phyloP scores from a whole-genome alignment of 2,797 vertebrate species.

The Tamandua tetradactyla region DNA sequence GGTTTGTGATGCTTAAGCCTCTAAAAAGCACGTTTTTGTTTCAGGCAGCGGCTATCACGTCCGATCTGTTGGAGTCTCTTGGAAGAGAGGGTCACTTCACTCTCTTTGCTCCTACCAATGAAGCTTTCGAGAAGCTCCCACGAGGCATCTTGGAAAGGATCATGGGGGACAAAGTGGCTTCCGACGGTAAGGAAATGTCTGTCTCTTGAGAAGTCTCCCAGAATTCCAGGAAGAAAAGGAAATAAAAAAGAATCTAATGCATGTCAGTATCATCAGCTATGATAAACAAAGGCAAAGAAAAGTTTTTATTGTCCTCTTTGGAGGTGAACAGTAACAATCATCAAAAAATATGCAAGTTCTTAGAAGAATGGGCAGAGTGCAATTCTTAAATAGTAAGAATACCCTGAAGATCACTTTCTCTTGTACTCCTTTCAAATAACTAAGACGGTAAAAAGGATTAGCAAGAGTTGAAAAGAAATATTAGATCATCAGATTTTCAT shows the following conservation, averaged over 20 bases:
- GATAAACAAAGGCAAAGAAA: background rate
- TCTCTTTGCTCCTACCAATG: conserved; percentile 96
- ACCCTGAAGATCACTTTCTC: background rate
- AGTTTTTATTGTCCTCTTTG: background rate
- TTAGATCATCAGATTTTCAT: background rate
- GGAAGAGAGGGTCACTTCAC: conserved; percentile 94
- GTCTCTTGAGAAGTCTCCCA: background rate
- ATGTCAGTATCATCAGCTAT: background rate
- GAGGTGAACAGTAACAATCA: background rate
- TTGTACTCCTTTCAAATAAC: background rate
- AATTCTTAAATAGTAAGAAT: background rate
- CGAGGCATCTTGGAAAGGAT: conserved; percentile 91
- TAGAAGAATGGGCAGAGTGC: background rate
- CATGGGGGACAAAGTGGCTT: conserved; percentile 90
- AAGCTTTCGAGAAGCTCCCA: conserved; percentile 93
- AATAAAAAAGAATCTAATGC: background rate
- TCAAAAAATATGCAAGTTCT: background rate
- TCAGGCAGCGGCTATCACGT: conserved; percentile 89
- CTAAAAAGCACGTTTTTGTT: conserved; percentile 62
- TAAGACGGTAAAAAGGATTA: background rate
- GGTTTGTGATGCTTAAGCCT: background rate
- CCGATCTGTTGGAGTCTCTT: conserved; percentile 90
- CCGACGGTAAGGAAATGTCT: conserved; percentile 89
- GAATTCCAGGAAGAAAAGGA: background rate
- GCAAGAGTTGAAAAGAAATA: background rate